Conservation (phyloP, 1,140 invertebrate species). For the Bombus turneri region DNA sequence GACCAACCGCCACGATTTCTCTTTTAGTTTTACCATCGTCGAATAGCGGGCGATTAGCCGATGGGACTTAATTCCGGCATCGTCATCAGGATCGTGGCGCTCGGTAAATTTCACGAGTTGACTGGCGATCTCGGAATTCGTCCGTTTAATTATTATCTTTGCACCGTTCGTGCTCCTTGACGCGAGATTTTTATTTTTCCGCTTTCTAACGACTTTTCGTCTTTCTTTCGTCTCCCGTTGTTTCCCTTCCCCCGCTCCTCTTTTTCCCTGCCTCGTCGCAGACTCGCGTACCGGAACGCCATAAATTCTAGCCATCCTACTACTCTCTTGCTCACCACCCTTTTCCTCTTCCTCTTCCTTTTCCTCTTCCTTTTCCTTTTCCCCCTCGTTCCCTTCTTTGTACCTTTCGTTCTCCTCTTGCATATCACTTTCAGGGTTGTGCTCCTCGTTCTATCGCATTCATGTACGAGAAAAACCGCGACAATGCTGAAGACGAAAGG, state of each 20-base stretch:
- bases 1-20: background rate
- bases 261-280: background rate
- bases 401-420: background rate
- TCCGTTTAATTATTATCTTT: constrained; percentile 57
- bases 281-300: constrained; percentile 57
- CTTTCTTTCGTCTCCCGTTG: background rate
- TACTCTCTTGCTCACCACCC: constrained; percentile 41
- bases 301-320: constrained; percentile 63
- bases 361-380: background rate
- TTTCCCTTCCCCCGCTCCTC: background rate
- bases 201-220: constrained; percentile 12
- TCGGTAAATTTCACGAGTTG: constrained; percentile 7
- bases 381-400: background rate
- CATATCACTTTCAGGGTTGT: fast-evolving
- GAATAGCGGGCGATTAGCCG: background rate
- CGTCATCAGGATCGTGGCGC: too few relatives aligned
- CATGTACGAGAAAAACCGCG: constrained; percentile 28
- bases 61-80: background rate
- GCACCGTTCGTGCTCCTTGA: constrained; percentile 12
- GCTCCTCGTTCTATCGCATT: background rate
- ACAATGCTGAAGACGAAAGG: constrained; percentile 53
- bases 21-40: background rate
- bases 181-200: constrained; percentile 60
- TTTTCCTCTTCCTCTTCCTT: constrained; percentile 5
- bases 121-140: constrained; percentile 7